Evolutionary conservation across 2,888 invertebrate genomes (phyloP), one percentile per base, ranked within the genome.

Genomic region (Ypsolopha sequella): DNA sequence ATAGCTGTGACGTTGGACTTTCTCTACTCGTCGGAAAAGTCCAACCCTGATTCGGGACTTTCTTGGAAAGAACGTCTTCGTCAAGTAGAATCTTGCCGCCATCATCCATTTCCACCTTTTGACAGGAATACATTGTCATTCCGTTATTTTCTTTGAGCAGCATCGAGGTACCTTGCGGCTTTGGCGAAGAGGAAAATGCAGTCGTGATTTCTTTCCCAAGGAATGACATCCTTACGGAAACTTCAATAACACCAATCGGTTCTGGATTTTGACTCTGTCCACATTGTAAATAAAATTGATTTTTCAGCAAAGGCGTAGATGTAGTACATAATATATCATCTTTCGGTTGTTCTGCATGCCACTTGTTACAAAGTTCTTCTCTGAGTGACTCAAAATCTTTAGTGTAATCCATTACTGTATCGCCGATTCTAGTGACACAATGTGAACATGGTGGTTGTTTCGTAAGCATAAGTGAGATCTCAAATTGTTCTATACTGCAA

Each of bases 121-220:
- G 85, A 56, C 82, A 81, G 2, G 84, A 77, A 56, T 80, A 86
- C 73, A 86, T 76, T 1, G 76, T 66, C 72, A 86, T 81, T 11
- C 84, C 85, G 50, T 80, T 75, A 54, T 82, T 79, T 54, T 77
- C 74, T 60, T 82, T 84, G 39, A 70, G 59, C 10, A 81, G 58
- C 50, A 70, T 63, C 10, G 79, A 72, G 6, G 76, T 72, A 36
- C 70, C 71, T 53, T 73, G 68, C 1, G 73, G 68, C 60, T 76
- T 79, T 4, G 76, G 69, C 10, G 71, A 65, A 8, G 75, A 69
- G 56, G 70, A 69, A 59, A 81, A 85, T 2, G 77, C 73, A 10
- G 86, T 86, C n/a, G 80, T 80, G 24, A 86, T 82, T 57, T 86
- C 85, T 62, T 86, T 84, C 3, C 85, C 85, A 7, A 85, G 70